Evolutionary conservation across 2,113 vertebrate species (phyloP), one percentile per base, ranked within the genome.

Genomic region (Neolamprologus toae): DNA sequence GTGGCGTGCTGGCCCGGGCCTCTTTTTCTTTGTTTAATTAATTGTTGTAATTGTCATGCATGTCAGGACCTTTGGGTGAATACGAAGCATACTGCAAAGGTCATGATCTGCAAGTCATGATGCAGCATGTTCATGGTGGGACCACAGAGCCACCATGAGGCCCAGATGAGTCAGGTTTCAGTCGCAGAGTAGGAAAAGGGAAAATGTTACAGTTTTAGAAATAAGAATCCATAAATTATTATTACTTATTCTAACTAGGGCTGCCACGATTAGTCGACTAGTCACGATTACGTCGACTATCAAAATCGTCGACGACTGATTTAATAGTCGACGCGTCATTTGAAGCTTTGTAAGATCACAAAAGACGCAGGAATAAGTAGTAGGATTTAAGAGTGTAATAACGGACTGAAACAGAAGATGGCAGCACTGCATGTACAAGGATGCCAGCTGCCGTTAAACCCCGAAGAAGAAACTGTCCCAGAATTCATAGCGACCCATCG

Each of bases 21-120:
- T 19, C 85, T 51, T 13, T 53, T 23, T 16, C 26, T 55, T 31
- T 61, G 45, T 83, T 82, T 84, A 42, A 79, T 86, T 87, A 53
- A 33, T 86, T 76, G 16, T 16, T 57, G 47, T 79, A 53, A 88
- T 90, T 89, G 17, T 59, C 37, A 89, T 90, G 76, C 82, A 76
- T 71, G 63, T 82, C 9, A 42, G 84, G 68, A 86, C 53, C 71
- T 88, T 68, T 79, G 84, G 80, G 55, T 21, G 47, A 84, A 76
- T 9, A 49, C 68, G 71, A 82, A 90, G 49, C 78, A 81, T 47
- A 12, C 85, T 42, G 88, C 81, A 91, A 88, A 92, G 83, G 90
- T 91, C 87, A 90, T 33, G 51, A 84, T 90, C 80, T 89, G 90
- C 86, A 86, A 89, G 86, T 89, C 85, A 88, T 80, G 87, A 86